Evolutionary conservation across 2,888 invertebrate species (phyloP), one percentile per base, ranked within the genome.

Genomic region (Stegana nigrithorax): DNA sequence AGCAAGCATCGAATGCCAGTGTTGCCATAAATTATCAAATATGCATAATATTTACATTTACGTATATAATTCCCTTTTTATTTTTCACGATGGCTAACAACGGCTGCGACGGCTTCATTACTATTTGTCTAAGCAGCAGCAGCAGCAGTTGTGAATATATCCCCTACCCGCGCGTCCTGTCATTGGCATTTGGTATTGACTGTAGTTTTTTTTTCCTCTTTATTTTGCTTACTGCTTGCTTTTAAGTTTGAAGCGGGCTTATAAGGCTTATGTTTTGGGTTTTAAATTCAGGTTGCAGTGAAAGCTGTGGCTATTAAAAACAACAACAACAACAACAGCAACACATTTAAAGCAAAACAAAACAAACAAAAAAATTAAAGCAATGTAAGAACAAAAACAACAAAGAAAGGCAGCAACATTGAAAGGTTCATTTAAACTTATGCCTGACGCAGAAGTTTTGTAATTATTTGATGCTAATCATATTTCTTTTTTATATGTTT

Each of bases 21-120:
- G 75, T 78, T 81, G 76, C 81, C 80, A 82, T 82, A 82, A 82
- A 82, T 82, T 79, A 82, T 77, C 70, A 73, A 78, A 71, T 80
- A 80, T 81, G 78, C 79, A 75, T 75, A 78, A 77, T 74, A 80
- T 78, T 82, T 80, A 76, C 71, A 79, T 79, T 79, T 72, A 26
- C 25, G 29, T 17, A 21, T 29, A n/a, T n/a, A n/a, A n/a, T n/a
- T n/a, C n/a, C n/a, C n/a, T n/a, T n/a, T n/a, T n/a, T n/a, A n/a
- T n/a, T n/a, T n/a, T n/a, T n/a, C n/a, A n/a, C n/a, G n/a, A n/a
- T n/a, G n/a, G n/a, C n/a, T n/a, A n/a, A n/a, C n/a, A n/a, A n/a
- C n/a, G n/a, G n/a, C n/a, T n/a, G n/a, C n/a, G n/a, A n/a, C n/a
- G n/a, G n/a, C n/a, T n/a, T n/a, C n/a, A n/a, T n/a, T n/a, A n/a